These are phyloP conservation scores for Chaetoderma sp. DNA, from an alignment of 2,888 invertebrate species.

Conservation along the genomic window DNA sequence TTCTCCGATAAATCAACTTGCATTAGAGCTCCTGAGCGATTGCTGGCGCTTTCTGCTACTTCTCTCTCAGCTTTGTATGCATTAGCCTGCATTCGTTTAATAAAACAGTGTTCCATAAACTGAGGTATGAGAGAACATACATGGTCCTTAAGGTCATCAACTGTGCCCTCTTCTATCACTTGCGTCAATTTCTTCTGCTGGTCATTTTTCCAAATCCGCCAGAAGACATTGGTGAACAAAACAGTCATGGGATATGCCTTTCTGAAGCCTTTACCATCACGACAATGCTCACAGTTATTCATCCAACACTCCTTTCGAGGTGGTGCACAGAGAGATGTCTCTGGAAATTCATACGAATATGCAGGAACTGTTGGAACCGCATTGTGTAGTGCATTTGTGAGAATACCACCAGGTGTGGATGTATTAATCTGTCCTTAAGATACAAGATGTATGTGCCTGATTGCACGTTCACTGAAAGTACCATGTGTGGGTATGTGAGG, in stretches of 20 bases:
- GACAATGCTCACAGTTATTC: not conserved
- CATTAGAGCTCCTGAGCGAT: slow-evolving; percentile 1
- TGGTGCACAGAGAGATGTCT: not conserved
- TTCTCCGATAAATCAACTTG: slow-evolving; percentile 28
- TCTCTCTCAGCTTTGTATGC: slow-evolving; percentile 7
- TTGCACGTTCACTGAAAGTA: too few species aligned
- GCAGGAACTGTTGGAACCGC: slow-evolving; percentile 1
- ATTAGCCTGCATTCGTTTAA: slow-evolving; percentile 14
- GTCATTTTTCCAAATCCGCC: slow-evolving; percentile 3
- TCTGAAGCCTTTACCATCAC: not conserved
- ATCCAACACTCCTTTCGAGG: slow-evolving; percentile 3
- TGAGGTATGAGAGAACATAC: not conserved
- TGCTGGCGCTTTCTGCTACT: not conserved
- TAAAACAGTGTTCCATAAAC: slow-evolving; percentile 18
- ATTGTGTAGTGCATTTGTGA: slow-evolving; percentile 9
- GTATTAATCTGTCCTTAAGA: too few species aligned
- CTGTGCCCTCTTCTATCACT: not conserved
- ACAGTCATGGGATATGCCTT: not conserved
- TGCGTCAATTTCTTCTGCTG: not conserved
- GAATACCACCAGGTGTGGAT: too few species aligned
- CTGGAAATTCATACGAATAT: slow-evolving; percentile 11
- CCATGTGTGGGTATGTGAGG: too few species aligned
- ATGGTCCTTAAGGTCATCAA: not conserved
- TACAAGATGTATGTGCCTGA: too few species aligned
- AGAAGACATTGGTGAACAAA: not conserved